Evolutionary conservation across 2,888 invertebrate genomes (phyloP), one percentile per base, ranked within the genome.

Genomic region (Cistogaster globosa): DNA sequence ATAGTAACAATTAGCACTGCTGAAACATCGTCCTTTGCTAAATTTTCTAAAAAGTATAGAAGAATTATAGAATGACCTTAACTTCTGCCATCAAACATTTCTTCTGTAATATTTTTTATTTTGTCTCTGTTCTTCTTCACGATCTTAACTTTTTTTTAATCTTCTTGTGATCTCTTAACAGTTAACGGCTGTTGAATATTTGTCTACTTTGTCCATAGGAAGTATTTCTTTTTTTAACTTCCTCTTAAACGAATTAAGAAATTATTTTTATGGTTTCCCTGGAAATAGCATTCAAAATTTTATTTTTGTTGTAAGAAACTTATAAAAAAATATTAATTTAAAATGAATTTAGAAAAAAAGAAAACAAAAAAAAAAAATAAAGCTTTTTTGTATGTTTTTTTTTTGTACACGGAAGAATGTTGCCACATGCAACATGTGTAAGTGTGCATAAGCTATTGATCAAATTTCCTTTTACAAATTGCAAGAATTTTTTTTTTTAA

Each of bases 391-490:
- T 48, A 36, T 74, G 45, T 62, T 67, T 63, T 36, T 14, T n/a
- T 8, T 22, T 6, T 38, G n/a, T n/a, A 1, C 22, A 8, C 36
- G 8, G 22, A 65, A 48, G 45, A 18, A 42, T 65, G 12, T 77
- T 60, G 53, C 32, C 32, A 32, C 65, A 77, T 58, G 71, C 51
- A 63, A 69, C 63, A 26, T 38, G 1, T 42, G 9, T 22, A 38
- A 20, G 48, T 2, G n/a, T 51, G 65, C 53, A 12, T 20, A 36
- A 57, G n/a, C n/a, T 67, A 67, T 77, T 79, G 75, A 85, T 82
- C 71, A 79, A 85, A 85, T 85, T 85, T 82, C 78, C 60, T 82
- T 67, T 75, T 79, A 26, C 51, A 85, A 74, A 82, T 82, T 78
- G 16, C 57, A 65, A 32, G 57, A 22, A 62, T 57, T 72, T 60